These are phyloP conservation scores for Amblyteles armatorius DNA, from an alignment of 2,888 invertebrate species.

Conservation along the genomic window DNA sequence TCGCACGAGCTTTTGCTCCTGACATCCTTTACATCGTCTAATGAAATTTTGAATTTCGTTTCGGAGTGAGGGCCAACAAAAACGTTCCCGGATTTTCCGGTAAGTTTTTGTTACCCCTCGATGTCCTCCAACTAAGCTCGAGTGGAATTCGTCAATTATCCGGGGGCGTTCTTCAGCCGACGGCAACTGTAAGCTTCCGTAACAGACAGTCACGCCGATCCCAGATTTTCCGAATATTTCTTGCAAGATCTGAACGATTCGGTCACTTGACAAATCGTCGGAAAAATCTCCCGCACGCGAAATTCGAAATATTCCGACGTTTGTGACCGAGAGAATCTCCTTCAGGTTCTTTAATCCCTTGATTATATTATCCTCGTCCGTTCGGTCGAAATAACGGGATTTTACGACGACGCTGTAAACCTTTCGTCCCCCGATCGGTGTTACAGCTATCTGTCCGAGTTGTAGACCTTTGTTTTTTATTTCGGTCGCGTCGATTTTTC, in stretches of 20 bases:
- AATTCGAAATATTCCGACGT: background rate
- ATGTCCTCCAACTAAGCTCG: conserved; percentile 66
- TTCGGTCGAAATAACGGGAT: background rate
- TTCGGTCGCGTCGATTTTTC: background rate
- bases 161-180: background rate
- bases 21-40: conserved; percentile 52
- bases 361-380: background rate
- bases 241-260: background rate
- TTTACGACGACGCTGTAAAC: background rate
- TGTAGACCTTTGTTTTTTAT: background rate
- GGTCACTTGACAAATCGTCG: background rate
- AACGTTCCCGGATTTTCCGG: conserved; percentile 53
- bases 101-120: conserved; percentile 68
- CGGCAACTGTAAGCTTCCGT: background rate
- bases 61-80: conserved; percentile 66
- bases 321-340: background rate
- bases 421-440: background rate
- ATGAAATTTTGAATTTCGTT: conserved; percentile 63
- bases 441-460: background rate
- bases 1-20: conserved; percentile 56
- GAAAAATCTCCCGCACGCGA: background rate
- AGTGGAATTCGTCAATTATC: background rate
- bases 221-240: background rate
- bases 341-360: background rate
- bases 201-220: background rate